phyloP scores from a whole-genome alignment of 1,140 invertebrate species.

The Orius laevigatus region DNA sequence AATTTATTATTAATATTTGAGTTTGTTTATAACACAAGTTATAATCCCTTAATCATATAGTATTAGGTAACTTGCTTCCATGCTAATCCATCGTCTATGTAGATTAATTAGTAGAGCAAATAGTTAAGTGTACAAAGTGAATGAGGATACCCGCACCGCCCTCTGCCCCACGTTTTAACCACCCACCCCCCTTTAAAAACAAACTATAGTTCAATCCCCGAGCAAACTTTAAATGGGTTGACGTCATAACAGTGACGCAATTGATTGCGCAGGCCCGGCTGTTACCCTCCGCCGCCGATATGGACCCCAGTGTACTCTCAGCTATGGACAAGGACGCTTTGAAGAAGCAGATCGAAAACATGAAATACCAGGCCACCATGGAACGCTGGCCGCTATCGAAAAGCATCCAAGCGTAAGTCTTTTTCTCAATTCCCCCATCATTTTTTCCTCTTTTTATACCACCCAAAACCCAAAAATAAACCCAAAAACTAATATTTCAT shows the following conservation, averaged over 20 bases:
- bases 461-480: background rate
- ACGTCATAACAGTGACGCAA: conserved; percentile 11
- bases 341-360: conserved; percentile 92
- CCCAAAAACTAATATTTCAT: background rate
- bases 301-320: conserved; percentile 80
- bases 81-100: too few species aligned
- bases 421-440: background rate
- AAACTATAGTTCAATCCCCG: too few species aligned
- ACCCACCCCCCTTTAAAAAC: too few species aligned
- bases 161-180: too few species aligned
- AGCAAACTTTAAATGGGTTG: background rate
- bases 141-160: too few species aligned
- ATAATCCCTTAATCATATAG: too few species aligned
- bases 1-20: too few species aligned
- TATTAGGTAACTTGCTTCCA: too few species aligned
- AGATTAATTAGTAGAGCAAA: too few species aligned
- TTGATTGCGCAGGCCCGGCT: conserved; percentile 17
- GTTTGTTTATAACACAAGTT: too few species aligned
- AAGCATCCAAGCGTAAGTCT: conserved; percentile 86
- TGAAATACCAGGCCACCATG: conserved; percentile 91
- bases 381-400: conserved; percentile 87
- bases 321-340: conserved; percentile 92
- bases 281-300: conserved; percentile 27
- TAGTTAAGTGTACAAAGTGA: too few species aligned
- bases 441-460: background rate